These are phyloP conservation scores for Oryzias sinensis DNA, from an alignment of 2,797 vertebrate species.

Conservation along the genomic window DNA sequence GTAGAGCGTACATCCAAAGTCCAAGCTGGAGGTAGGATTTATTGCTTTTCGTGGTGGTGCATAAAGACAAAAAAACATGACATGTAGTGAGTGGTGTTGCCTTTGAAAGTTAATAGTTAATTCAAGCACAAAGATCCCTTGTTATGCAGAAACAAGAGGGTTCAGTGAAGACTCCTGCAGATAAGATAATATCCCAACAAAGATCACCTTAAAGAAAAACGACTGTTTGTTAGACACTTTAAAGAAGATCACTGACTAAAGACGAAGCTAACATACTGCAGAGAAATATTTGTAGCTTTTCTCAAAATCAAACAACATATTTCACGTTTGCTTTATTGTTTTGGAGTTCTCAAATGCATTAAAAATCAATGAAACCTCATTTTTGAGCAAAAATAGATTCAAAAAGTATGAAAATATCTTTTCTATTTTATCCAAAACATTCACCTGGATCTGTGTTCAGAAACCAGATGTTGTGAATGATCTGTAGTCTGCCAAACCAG, in stretches of 20 bases:
- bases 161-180: not conserved
- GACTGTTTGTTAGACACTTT: no score
- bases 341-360: no score
- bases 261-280: no score
- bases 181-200: constrained; percentile 1
- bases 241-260: no score
- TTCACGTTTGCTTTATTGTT: no score
- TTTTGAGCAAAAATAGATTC: no score
- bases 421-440: not conserved
- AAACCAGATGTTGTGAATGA: constrained; percentile 21
- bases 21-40: constrained; percentile 17
- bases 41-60: constrained; percentile 12
- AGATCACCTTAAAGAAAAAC: no score
- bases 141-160: no score
- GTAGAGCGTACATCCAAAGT: constrained; percentile 35
- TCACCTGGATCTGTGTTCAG: constrained; percentile 12
- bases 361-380: no score
- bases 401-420: no score
- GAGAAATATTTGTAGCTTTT: no score
- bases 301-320: no score
- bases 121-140: not conserved
- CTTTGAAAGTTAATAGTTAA: not conserved
- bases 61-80: not conserved
- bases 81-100: not conserved
- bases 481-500: constrained; percentile 37